Conservation (phyloP, 2,888 invertebrate genomes). For the Octonoba sinensis region DNA sequence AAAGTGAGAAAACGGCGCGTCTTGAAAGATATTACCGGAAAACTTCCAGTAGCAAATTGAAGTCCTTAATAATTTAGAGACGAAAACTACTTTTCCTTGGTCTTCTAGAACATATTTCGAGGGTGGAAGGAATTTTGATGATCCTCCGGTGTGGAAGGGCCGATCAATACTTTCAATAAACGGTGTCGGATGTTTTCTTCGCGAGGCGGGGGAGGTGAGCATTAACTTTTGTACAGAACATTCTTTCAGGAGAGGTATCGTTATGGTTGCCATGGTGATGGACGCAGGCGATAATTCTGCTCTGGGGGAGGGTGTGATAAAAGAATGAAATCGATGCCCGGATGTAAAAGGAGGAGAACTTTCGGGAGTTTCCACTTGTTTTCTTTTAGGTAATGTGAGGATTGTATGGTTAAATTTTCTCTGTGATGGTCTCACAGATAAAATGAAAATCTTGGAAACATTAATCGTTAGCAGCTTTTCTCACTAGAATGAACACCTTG, state of each 20-base stretch:
- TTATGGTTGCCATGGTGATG: constrained; percentile 53
- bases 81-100: too few relatives aligned
- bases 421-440: too few relatives aligned
- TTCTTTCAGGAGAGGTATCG: constrained; percentile 50
- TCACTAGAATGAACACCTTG: too few relatives aligned
- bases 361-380: not conserved
- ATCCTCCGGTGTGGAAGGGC: constrained; percentile 17
- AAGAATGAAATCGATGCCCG: constrained; percentile 37
- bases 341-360: not conserved
- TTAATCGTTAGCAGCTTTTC: too few relatives aligned
- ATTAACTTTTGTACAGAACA: constrained; percentile 60
- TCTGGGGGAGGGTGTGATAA: constrained; percentile 18
- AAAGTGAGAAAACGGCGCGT: too few relatives aligned
- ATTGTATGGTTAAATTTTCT: too few relatives aligned
- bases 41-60: too few relatives aligned
- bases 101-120: too few relatives aligned
- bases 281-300: constrained; percentile 24
- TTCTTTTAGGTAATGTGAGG: not conserved
- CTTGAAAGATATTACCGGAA: too few relatives aligned
- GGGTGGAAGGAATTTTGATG: not conserved
- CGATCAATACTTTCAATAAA: constrained; percentile 60
- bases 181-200: constrained; percentile 39
- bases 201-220: constrained; percentile 14
- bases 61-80: too few relatives aligned
- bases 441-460: too few relatives aligned